These are phyloP conservation scores for Poecilia wingei DNA, from an alignment of 2,797 vertebrate species.

Conservation along the genomic window DNA sequence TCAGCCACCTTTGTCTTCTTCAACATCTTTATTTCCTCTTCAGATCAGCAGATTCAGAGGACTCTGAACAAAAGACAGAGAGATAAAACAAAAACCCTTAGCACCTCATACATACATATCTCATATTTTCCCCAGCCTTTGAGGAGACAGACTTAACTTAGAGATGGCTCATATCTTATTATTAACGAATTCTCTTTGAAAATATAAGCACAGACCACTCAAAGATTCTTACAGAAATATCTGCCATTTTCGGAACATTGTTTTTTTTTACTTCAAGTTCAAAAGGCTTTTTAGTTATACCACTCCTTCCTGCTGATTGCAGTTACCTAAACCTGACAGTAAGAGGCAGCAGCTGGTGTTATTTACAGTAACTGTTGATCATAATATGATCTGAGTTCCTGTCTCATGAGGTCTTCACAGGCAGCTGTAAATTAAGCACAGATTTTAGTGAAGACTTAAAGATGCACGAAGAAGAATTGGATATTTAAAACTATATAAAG, in stretches of 20 bases:
- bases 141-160: conserved; percentile 4
- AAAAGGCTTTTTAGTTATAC: not conserved
- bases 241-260: not conserved
- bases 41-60: conserved; percentile 61
- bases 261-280: conserved; percentile 13
- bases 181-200: conserved; percentile 13
- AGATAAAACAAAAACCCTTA: conserved; percentile 20
- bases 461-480: not conserved
- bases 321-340: conserved; percentile 50
- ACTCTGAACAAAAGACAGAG: conserved; percentile 42
- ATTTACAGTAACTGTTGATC: conserved; percentile 38
- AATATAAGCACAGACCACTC: not conserved
- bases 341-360: conserved; percentile 58
- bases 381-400: conserved; percentile 22
- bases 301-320: conserved; percentile 16
- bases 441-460: conserved; percentile 30
- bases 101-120: not conserved
- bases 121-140: conserved; percentile 7
- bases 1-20: conserved; percentile 80
- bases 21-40: conserved; percentile 72
- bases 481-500: not conserved
- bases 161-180: not conserved
- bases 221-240: conserved; percentile 5
- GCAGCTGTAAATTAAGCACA: conserved; percentile 47
- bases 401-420: conserved; percentile 45